Conservation (phyloP, 2,113 vertebrate species). For the Lagopus muta region DNA sequence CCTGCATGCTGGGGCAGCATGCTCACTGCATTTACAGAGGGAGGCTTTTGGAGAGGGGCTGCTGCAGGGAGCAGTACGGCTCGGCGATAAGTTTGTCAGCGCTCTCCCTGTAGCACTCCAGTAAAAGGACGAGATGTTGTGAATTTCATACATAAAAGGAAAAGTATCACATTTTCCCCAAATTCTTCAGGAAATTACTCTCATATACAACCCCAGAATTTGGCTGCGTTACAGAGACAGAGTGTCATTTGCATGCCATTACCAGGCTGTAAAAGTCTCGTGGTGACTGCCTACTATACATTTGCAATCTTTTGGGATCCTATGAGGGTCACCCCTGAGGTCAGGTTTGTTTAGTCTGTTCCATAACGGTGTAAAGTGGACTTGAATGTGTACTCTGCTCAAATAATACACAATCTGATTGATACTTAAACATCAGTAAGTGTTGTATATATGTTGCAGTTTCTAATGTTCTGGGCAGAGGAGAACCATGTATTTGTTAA, state of each 20-base stretch:
- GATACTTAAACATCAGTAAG: slow-evolving; percentile 72
- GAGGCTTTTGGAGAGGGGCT: not conserved
- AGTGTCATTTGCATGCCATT: slow-evolving; percentile 80
- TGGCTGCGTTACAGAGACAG: slow-evolving; percentile 82
- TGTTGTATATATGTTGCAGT: slow-evolving; percentile 72
- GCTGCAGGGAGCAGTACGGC: slow-evolving; percentile 45
- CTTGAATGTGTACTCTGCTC: slow-evolving; percentile 78
- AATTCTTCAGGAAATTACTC: slow-evolving; percentile 92
- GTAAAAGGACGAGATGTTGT: slow-evolving; percentile 72
- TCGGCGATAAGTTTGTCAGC: not conserved
- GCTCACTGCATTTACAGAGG: not conserved
- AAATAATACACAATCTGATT: slow-evolving; percentile 81
- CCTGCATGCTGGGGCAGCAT: not conserved
- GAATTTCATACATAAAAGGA: slow-evolving; percentile 81
- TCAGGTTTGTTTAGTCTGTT: slow-evolving; percentile 89
- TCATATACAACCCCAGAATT: slow-evolving; percentile 81
- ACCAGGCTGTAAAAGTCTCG: slow-evolving; percentile 79
- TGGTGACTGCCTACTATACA: slow-evolving; percentile 70
- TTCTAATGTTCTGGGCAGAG: slow-evolving; percentile 68
- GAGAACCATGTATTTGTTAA: slow-evolving; percentile 77
- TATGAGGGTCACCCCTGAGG: slow-evolving; percentile 70
- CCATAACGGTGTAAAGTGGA: slow-evolving; percentile 77
- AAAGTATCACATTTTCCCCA: slow-evolving; percentile 81
- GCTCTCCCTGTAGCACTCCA: slow-evolving; percentile 28
- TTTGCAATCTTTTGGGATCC: slow-evolving; percentile 77